These are phyloP conservation scores for Ellobium chinense DNA, from an alignment of 2,888 invertebrate genomes.

Conservation along the genomic window DNA sequence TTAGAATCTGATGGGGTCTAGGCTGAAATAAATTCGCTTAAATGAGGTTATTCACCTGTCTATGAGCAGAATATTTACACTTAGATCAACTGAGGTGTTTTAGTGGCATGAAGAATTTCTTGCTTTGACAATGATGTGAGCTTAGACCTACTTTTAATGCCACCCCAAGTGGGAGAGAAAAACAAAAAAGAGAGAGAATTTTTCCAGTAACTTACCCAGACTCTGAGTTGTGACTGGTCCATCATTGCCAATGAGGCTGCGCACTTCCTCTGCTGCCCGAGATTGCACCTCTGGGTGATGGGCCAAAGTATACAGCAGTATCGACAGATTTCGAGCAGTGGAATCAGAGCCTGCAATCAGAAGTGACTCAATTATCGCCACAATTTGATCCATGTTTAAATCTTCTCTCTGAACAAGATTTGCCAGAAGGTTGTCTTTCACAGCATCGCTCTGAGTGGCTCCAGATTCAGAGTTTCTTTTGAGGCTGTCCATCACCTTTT, in stretches of 20 bases:
- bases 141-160: too few relatives aligned
- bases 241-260: constrained; percentile 44
- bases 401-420: background rate
- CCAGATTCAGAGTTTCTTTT: background rate
- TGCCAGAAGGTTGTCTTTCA: background rate
- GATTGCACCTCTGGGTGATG: constrained; percentile 53
- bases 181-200: background rate
- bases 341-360: background rate
- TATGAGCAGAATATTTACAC: too few relatives aligned
- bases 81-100: too few relatives aligned
- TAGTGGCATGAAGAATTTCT: too few relatives aligned
- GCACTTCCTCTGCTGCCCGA: constrained; percentile 49
- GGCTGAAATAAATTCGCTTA: too few relatives aligned
- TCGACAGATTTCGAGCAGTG: constrained; percentile 54
- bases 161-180: too few relatives aligned
- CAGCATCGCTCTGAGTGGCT: background rate
- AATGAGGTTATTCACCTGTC: too few relatives aligned
- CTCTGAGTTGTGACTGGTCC: constrained; percentile 52
- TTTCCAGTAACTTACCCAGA: constrained; percentile 33
- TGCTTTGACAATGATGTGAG: too few relatives aligned
- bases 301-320: constrained; percentile 54
- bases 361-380: background rate
- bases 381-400: background rate
- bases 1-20: too few relatives aligned
- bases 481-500: background rate